Evolutionary conservation across 1,140 invertebrate genomes (phyloP).

Genomic region (Camponotus pennsylvanicus): DNA sequence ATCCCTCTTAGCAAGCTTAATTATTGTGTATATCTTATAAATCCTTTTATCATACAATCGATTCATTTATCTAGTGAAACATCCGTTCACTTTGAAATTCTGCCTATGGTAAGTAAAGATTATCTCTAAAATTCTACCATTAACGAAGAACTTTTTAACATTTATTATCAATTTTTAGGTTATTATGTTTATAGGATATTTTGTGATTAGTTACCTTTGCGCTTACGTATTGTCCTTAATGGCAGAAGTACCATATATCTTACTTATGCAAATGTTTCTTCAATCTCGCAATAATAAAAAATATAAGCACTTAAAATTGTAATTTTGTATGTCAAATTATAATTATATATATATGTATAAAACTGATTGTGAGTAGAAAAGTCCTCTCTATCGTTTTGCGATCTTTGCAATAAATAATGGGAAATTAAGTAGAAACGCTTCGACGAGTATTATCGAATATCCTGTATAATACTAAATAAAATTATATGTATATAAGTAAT

Average conservation of each 20-base stretch:
- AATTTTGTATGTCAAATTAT: not conserved
- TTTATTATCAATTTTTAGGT: conserved; percentile 3
- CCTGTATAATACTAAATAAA: too few species aligned
- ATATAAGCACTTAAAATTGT: not conserved
- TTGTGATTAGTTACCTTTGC: not conserved
- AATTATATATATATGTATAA: too few species aligned
- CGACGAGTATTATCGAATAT: too few species aligned
- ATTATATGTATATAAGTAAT: too few species aligned
- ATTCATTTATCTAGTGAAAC: conserved; percentile 44
- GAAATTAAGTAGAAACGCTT: too few species aligned
- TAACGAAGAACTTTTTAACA: not conserved
- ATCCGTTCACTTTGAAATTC: not conserved
- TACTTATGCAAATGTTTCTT: not conserved
- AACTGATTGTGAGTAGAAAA: too few species aligned
- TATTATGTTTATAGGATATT: not conserved
- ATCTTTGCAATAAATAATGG: too few species aligned
- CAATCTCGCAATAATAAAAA: not conserved
- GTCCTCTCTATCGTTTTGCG: too few species aligned
- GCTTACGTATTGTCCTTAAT: not conserved
- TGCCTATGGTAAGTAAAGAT: not conserved
- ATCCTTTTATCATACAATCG: conserved; percentile 84
- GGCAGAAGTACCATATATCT: not conserved
- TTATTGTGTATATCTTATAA: conserved; percentile 85
- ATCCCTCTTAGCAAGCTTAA: conserved; percentile 86
- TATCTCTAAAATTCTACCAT: not conserved